Conservation (phyloP, 2,113 vertebrate genomes). For the Erythrolamprus reginae region DNA sequence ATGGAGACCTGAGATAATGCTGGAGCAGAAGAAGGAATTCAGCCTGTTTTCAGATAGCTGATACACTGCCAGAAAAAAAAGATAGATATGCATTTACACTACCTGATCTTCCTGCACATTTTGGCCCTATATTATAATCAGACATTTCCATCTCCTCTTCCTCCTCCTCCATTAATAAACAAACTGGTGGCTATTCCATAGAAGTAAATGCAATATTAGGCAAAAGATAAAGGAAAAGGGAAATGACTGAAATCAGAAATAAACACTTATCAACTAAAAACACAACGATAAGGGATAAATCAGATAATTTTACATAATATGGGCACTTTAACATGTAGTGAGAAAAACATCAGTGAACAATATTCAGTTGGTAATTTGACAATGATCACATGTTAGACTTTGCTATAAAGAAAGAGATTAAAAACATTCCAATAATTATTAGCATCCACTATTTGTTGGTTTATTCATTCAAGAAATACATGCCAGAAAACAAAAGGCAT, state of each 20-base stretch:
- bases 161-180: neutral
- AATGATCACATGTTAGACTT: conserved; percentile 11
- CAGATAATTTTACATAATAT: neutral
- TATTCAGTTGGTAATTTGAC: neutral
- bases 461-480: conserved; percentile 8
- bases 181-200: neutral
- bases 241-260: neutral
- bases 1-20: neutral
- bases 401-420: neutral
- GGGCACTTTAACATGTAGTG: neutral
- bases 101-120: neutral
- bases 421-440: neutral
- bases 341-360: neutral
- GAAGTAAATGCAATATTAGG: neutral
- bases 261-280: neutral
- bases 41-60: neutral
- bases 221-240: neutral
- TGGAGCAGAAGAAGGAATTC: neutral
- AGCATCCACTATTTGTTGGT: neutral
- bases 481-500: conserved; percentile 8
- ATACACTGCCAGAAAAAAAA: neutral
- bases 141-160: neutral
- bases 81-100: neutral
- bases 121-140: neutral
- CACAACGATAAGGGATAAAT: neutral